Percentiles rank a stretch among this genome's conserved stretches.
Evolutionary conservation across 2,113 vertebrate genomes (phyloP).

Genomic region (Anarhynchus alexandrinus): DNA sequence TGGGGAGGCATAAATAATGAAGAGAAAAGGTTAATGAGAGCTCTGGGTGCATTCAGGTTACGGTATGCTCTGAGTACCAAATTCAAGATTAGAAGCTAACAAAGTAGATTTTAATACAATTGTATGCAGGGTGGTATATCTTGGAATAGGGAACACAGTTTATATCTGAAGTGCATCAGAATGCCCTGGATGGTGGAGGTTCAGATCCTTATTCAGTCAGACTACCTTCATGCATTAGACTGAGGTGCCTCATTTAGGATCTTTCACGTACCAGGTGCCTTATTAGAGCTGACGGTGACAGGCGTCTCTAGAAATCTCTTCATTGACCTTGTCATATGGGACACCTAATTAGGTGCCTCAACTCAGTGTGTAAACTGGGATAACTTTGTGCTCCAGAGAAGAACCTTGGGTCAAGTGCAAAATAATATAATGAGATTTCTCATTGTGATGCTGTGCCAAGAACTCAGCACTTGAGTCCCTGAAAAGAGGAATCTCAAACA

Average conservation of each 20-base stretch:
- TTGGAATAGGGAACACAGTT: background rate
- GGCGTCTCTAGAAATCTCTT: background rate
- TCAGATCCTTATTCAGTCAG: background rate
- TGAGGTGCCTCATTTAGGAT: background rate
- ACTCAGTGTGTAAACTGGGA: background rate
- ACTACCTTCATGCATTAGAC: background rate
- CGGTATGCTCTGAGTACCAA: background rate
- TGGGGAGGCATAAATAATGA: background rate
- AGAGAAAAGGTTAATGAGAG: background rate
- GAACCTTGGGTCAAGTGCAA: background rate
- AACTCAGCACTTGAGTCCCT: background rate
- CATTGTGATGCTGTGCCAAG: background rate
- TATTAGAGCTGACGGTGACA: background rate
- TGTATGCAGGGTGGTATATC: fast-evolving
- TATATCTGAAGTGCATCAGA: background rate
- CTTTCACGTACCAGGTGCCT: background rate
- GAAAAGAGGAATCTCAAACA: constrained; percentile 11
- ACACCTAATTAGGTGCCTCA: background rate
- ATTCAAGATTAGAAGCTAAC: background rate
- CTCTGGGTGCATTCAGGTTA: background rate
- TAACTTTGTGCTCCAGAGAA: background rate
- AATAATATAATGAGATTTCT: background rate
- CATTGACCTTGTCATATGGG: background rate
- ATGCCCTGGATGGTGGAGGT: background rate
- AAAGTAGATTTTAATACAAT: background rate